Conservation (phyloP, 2,797 vertebrate genomes). For the Phoeniculus purpureus region DNA sequence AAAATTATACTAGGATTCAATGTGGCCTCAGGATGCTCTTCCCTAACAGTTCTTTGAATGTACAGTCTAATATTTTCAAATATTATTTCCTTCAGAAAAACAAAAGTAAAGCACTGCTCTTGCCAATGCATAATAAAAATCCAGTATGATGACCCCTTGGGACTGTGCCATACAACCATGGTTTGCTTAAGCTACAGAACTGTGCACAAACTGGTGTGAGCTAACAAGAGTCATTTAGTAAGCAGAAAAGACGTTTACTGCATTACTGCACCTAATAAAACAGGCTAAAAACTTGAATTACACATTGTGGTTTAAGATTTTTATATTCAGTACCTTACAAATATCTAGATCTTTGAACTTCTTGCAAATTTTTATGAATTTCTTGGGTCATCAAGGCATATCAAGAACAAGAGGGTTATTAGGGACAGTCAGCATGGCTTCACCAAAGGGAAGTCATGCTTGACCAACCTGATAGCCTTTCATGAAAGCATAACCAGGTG, state of each 20-base stretch:
- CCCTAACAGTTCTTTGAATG: background rate
- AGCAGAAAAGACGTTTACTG: background rate
- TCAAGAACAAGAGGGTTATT: no score
- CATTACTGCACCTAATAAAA: background rate
- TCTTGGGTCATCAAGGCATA: no score
- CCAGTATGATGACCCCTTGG: background rate
- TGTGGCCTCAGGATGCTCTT: background rate
- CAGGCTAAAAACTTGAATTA: background rate
- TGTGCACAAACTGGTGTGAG: background rate
- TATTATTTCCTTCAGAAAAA: background rate
- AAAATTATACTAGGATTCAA: background rate
- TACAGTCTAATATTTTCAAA: background rate
- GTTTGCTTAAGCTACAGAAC: background rate
- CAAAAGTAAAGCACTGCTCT: background rate
- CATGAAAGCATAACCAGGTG: no score
- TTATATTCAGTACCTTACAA: background rate
- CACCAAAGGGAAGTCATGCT: no score
- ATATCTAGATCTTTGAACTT: background rate
- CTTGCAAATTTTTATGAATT: background rate
- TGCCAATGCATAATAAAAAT: background rate
- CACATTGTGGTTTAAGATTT: background rate
- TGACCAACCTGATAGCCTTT: no score
- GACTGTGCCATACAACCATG: background rate
- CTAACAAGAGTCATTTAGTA: background rate
- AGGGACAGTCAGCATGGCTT: no score